A percentile compares a stretch with the other conserved stretches of the same genome.
These are phyloP conservation scores for Amphiduros pacificus DNA, from an alignment of 2,888 invertebrate genomes.

Conservation along the genomic window DNA sequence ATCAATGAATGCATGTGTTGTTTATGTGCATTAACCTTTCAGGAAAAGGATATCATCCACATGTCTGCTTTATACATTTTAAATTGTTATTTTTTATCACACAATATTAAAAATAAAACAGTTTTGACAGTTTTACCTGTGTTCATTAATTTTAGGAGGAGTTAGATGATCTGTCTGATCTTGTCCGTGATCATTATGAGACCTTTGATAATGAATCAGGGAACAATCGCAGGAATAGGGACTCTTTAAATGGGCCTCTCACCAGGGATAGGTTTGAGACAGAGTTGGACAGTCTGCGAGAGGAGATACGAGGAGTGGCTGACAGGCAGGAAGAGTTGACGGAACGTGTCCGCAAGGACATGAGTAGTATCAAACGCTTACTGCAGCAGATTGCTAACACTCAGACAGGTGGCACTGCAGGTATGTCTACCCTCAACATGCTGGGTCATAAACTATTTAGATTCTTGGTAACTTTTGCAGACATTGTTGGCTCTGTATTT, in stretches of 20 bases:
- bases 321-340: slow-evolving; percentile 37
- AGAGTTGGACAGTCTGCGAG: slow-evolving; percentile 35
- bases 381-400: slow-evolving; percentile 20
- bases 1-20: too few species aligned
- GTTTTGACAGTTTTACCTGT: too few species aligned
- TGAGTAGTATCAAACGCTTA: slow-evolving; percentile 36
- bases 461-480: too few species aligned
- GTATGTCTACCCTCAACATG: background rate
- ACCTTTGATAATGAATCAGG: background rate
- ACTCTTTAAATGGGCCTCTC: slow-evolving; percentile 23
- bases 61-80: too few species aligned
- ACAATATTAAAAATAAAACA: too few species aligned
- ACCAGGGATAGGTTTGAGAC: slow-evolving; percentile 37
- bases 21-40: too few species aligned
- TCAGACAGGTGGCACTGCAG: background rate
- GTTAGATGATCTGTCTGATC: slow-evolving; percentile 14
- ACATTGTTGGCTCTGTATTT: too few species aligned
- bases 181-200: slow-evolving; percentile 8
- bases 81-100: too few species aligned
- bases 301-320: slow-evolving; percentile 34
- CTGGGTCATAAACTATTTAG: background rate
- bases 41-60: too few species aligned
- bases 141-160: slow-evolving; percentile 1
- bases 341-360: slow-evolving; percentile 37
- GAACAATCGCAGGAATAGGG: background rate